Evolutionary conservation across 2,888 invertebrate genomes (phyloP), one percentile per base, ranked within the genome.

Genomic region (Ophraella communa): DNA sequence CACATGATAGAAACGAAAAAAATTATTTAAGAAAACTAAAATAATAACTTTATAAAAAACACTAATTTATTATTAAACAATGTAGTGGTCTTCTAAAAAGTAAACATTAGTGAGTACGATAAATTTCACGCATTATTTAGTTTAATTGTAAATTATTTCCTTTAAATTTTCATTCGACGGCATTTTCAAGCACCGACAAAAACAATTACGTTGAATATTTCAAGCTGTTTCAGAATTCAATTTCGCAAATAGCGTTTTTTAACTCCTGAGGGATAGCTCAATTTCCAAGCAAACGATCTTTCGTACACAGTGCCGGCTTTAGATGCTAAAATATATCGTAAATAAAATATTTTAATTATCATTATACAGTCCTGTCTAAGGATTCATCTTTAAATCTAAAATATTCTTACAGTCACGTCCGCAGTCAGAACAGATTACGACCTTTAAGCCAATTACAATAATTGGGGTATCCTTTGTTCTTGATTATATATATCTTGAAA

Each of bases 211-310:
- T 5, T 42, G 8, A 47, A 21, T 23, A n/a, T 45, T 23, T 45
- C 21, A 11, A 4, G n/a, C 45, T 23, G 45, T 23, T 47, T 47
- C 4, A 47, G 21, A 47, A 47, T 47, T 47, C 47, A 47, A 47
- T 47, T 47, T 47, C 47, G 14, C 47, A 47, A 47, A 47, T 47
- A 10, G 47, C n/a, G 20, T n/a, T 47, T 47, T n/a, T 47, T 47
- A 47, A 23, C 21, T 47, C 47, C n/a, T 47, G 21, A 21, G 21
- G 21, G 23, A 47, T 21, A 23, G 23, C 47, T n/a, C 47, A 47
- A 47, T 47, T 47, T 47, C 20, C 23, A 21, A 47, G n/a, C 11
- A 47, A 47, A 47, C 21, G 23, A 47, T 23, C n/a, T 47, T 47
- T 23, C 11, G 23, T 23, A 5, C 8, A 23, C 23, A n/a, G 47